A percentile compares a stretch with the other conserved stretches of the same genome.
These are phyloP conservation scores for Samia ricini DNA, from an alignment of 1,140 invertebrate species.

Conservation along the genomic window DNA sequence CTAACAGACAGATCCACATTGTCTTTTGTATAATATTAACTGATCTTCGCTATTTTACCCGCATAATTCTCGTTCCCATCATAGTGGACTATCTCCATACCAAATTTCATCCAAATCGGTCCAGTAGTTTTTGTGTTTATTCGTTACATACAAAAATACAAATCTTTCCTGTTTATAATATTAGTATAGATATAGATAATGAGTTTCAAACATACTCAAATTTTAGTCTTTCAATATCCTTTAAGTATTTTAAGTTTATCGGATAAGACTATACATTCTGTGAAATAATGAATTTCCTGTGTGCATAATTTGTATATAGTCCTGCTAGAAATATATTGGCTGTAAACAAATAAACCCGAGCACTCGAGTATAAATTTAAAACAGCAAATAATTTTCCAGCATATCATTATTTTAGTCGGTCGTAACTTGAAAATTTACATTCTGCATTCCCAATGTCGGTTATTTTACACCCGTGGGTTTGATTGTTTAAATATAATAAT, in stretches of 20 bases:
- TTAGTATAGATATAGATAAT: no score
- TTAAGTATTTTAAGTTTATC: neutral
- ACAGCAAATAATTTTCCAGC: constrained; percentile 12
- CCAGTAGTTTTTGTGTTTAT: no score
- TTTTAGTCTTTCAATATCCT: neutral
- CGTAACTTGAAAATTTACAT: constrained; percentile 35
- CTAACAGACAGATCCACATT: no score
- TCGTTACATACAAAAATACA: no score
- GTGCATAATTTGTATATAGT: neutral
- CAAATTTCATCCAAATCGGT: no score
- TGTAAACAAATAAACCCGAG: constrained; percentile 8
- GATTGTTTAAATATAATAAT: constrained; percentile 32
- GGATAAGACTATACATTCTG: neutral
- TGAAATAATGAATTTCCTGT: constrained; percentile 3
- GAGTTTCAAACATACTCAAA: no score
- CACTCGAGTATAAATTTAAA: constrained; percentile 6
- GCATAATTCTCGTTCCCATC: no score
- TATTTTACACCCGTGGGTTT: constrained; percentile 29
- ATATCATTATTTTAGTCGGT: constrained; percentile 27
- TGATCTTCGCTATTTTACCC: no score
- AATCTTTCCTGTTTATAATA: no score
- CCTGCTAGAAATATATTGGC: neutral
- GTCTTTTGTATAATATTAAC: no score
- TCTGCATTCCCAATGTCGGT: constrained; percentile 23
- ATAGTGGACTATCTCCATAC: no score